Base-by-base conservation (phyloP, 2,113 vertebrate genomes). In the Jacana jacana region DNA sequence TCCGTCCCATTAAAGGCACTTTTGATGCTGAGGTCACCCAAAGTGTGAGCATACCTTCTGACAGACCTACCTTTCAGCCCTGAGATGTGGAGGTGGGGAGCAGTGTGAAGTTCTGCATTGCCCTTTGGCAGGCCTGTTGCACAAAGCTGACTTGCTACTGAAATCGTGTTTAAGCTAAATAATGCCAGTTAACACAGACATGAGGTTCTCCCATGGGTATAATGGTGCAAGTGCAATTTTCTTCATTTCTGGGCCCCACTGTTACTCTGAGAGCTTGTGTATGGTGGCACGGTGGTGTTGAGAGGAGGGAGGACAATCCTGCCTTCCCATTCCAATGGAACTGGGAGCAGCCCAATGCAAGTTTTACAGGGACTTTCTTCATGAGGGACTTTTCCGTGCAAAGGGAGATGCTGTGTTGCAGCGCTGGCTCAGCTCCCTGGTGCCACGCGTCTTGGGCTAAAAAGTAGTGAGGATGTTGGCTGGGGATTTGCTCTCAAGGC, bases 11-110 rank as follows among this genome's bases (percentile, higher is more conserved):
- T 85, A 69, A 58, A 19, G 72, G 31, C 5, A 4, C 24, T 22
- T 85, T 18, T 60, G 55, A 31, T 23, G 28, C 30, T 0, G 0
- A 6, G 3, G 0, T 66, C 48, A 17, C 30, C 39, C 0, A 0
- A 17, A 58, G 23, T 15, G 18, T 10, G 12, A 65, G 9, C 13
- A 49, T 46, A 15, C 24, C 8, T 40, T 15, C 61, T 69, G 27
- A 28, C 24, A 12, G 9, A n/a, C n/a, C n/a, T n/a, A n/a, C n/a
- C n/a, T 10, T 68, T 33, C 66, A 80, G 57, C 65, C 35, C n/a
- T n/a, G 57, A 58, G 81, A 46, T 5, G 14, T 0, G 5, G 77
- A 64, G 35, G 20, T 61, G 49, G 49, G 1, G 4, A 79, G n/a
- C 13, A 49, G 11, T 10, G 40, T 19, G 22, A 57, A 37, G 33